A percentile compares a stretch with the other conserved stretches of the same genome.
phyloP scores from a whole-genome alignment of 2,888 invertebrate genomes.

The Pristionchus mayeri region DNA sequence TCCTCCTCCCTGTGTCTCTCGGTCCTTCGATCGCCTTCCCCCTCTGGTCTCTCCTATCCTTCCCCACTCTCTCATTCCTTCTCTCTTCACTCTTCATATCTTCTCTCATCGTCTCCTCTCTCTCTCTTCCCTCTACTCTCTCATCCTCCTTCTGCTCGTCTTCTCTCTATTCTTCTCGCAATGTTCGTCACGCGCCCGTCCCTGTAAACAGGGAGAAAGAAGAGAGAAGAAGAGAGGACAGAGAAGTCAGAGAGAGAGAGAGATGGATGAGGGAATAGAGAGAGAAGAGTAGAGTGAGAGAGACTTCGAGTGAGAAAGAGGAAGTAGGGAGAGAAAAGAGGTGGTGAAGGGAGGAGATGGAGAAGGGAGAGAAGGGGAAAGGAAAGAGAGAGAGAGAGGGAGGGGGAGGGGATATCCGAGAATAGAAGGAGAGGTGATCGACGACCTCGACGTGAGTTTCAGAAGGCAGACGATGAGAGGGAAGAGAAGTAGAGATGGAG shows the following conservation, averaged over 20 bases:
- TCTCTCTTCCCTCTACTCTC: neutral
- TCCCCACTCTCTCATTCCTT: neutral
- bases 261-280: neutral
- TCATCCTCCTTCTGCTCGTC: neutral
- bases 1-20: no score
- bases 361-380: neutral
- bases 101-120: neutral
- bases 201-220: conserved; percentile 49
- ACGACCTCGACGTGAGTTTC: conserved; percentile 38
- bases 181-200: conserved; percentile 40
- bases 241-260: conserved; percentile 17
- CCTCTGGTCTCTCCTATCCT: neutral
- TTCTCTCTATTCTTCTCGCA: conserved; percentile 25
- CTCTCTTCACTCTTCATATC: neutral
- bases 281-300: conserved; percentile 37
- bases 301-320: no score
- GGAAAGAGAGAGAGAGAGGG: neutral
- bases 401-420: conserved; percentile 8
- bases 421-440: conserved; percentile 17
- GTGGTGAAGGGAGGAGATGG: neutral
- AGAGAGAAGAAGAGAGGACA: conserved; percentile 1
- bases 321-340: conserved; percentile 10
- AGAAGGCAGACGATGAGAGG: conserved; percentile 31
- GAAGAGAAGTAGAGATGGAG: neutral
- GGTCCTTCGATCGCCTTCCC: no score